Percentiles rank a stretch among this genome's conserved stretches.
These are phyloP conservation scores for Lepeophtheirus salmonis DNA, from an alignment of 1,140 invertebrate species.

Conservation along the genomic window DNA sequence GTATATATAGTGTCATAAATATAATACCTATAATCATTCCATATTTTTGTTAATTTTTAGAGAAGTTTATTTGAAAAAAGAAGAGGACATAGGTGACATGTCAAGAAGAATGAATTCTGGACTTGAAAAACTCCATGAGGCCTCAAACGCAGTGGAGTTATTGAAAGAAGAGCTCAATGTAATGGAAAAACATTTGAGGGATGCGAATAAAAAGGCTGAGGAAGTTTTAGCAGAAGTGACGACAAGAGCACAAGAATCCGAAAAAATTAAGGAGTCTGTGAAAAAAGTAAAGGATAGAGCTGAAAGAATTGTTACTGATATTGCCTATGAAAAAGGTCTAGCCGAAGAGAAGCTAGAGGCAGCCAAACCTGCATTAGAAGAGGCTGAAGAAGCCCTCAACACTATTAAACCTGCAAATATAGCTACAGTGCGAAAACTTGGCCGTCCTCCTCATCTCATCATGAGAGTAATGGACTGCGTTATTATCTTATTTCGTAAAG, in stretches of 20 bases:
- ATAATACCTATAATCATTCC: neutral
- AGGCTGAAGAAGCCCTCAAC: constrained; percentile 82
- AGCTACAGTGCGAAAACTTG: constrained; percentile 81
- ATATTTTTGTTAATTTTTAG: neutral
- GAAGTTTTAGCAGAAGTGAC: constrained; percentile 65
- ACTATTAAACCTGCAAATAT: constrained; percentile 94
- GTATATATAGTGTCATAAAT: constrained; percentile 39
- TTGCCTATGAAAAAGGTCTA: constrained; percentile 70
- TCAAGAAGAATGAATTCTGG: constrained; percentile 83
- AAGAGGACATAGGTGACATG: constrained; percentile 66
- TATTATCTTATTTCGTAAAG: constrained; percentile 72
- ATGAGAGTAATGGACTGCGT: constrained; percentile 97
- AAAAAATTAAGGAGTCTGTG: constrained; percentile 84
- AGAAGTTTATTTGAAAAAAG: constrained; percentile 47
- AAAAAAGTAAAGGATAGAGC: constrained; percentile 88
- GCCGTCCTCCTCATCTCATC: constrained; percentile 81
- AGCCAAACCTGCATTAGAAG: constrained; percentile 71
- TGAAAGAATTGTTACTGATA: constrained; percentile 66
- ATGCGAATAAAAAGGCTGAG: constrained; percentile 72
- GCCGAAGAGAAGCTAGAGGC: constrained; percentile 78
- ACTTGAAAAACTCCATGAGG: constrained; percentile 74
- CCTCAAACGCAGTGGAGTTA: constrained; percentile 69
- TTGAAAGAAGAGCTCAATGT: constrained; percentile 74
- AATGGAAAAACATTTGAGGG: constrained; percentile 77
- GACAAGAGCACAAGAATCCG: constrained; percentile 74